phyloP scores from a whole-genome alignment of 2,888 invertebrate genomes.

The Ophonus ardosiacus region DNA sequence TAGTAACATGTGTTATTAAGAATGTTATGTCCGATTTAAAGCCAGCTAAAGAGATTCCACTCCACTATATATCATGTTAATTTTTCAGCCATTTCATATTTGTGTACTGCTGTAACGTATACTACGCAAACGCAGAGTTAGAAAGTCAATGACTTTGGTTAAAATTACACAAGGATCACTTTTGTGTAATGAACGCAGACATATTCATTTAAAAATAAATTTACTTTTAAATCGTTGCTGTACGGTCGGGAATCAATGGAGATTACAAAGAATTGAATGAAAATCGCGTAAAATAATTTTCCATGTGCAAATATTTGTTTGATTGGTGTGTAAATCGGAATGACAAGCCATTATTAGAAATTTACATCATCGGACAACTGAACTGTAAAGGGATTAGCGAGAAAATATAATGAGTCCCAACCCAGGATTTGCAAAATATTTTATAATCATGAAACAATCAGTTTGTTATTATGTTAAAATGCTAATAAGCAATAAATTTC shows the following conservation, averaged over 20 bases:
- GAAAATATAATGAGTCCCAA: slow-evolving; percentile 11
- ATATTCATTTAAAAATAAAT: neutral
- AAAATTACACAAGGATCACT: too few relatives aligned
- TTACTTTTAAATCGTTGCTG: neutral
- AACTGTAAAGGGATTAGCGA: neutral
- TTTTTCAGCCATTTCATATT: too few relatives aligned
- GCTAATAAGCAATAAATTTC: slow-evolving; percentile 21
- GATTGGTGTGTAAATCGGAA: slow-evolving; percentile 24
- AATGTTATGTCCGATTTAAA: too few relatives aligned
- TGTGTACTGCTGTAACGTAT: too few relatives aligned
- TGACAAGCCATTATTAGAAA: slow-evolving; percentile 26
- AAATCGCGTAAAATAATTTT: neutral
- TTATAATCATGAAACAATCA: slow-evolving; percentile 14
- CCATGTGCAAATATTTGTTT: slow-evolving; percentile 6
- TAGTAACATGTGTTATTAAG: too few relatives aligned
- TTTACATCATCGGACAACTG: neutral
- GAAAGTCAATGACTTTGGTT: too few relatives aligned
- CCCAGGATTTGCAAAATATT: neutral
- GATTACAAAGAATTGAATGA: neutral
- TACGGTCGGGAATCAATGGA: neutral
- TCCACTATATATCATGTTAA: too few relatives aligned
- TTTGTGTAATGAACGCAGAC: too few relatives aligned
- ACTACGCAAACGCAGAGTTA: too few relatives aligned
- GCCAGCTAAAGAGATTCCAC: too few relatives aligned
- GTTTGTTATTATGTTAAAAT: slow-evolving; percentile 6